Base-by-base conservation (phyloP, 2,113 vertebrate species). In the Oncorhynchus masou region DNA sequence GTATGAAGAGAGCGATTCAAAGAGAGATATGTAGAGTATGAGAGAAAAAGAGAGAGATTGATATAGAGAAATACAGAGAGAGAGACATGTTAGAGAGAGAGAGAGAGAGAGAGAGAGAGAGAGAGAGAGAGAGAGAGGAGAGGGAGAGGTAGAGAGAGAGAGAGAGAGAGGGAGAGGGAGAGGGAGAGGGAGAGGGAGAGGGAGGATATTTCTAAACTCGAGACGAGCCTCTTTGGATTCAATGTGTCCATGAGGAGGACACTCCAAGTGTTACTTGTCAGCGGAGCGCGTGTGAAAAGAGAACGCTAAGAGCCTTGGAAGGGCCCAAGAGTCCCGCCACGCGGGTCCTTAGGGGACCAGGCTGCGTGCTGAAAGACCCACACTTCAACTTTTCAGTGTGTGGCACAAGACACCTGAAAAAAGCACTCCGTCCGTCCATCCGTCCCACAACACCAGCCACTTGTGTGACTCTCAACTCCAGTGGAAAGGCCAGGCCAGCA, bases 341-440 rank as follows among this genome's bases (percentile, higher is more conserved):
- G 2, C 0, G 3, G 75, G 49, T 79, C 72, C 71, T 27, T 45
- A 72, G 88, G 88, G 87, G 87, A 80, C 8, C 82, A 82, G 72
- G 68, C 81, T 83, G 85, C 79, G 93, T 92, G 94, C 93, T 96
- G 94, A 95, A 95, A 95, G 92, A 87, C 90, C 16, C 86, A 85
- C 90, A 93, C 95, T 95, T 94, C 93, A 95, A 91, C 90, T 92
- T 95, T 93, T 95, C 93, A 93, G 88, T 94, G 91, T 91, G 91
- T 90, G 91, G 92, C 89, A 89, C 88, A 87, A 82, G 79, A 76
- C 78, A 85, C 74, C 73, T 77, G 83, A 84, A 86, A 86, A 34
- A 90, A 87, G 60, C 20, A 7, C 65, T 34, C 85, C 84, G 1
- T n/a, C 85, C 71, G 91, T 75, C 25, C 84, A 1, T n/a, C 85